Evolutionary conservation across 2,797 vertebrate genomes (phyloP), one percentile per base, ranked within the genome.

Genomic region (Mallotus villosus): DNA sequence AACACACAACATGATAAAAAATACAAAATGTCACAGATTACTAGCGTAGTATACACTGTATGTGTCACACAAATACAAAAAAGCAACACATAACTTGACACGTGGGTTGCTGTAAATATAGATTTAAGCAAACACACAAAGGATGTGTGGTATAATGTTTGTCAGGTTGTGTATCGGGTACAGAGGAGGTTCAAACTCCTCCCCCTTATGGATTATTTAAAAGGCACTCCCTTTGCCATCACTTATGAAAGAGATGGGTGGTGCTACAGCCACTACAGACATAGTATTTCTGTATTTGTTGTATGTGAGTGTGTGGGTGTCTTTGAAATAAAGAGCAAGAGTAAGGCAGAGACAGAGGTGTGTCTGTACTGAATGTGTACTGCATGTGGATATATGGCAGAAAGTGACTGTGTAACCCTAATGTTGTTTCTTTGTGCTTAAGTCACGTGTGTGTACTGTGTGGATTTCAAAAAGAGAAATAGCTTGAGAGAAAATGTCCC

Each of bases 211-310:
- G 73, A 84, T 79, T 79, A 81, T 81, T 79, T 67, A 83, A 55
- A 72, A 57, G 73, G 66, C 76, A 64, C 75, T 74, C 72, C 74
- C 67, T 75, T 62, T 73, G 62, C 57, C 60, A 66, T 69, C 59
- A 64, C 29, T 51, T 66, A 67, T 29, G 55, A 62, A 66, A 74
- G 53, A 75, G 21, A 64, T 68, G 74, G 75, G 74, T 78, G 60
- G 67, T 73, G 74, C 63, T 67, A 74, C 75, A 74, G 16, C 75
- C 81, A 78, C 72, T 73, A 75, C 68, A 77, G 71, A 68, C 81
- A 62, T 78, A 80, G 81, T 73, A 77, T 85, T 84, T 83, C 82
- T 78, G 60, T 32, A 59, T 75, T 68, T 82, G 79, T 79, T 62
- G 22, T 27, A 27, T 62, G 22, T 62, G 24, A 27, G 60, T 32